A percentile compares a stretch with the other conserved stretches of the same genome.
Evolutionary conservation across 1,140 invertebrate genomes (phyloP).

Genomic region (Centruroides sculpturatus): DNA sequence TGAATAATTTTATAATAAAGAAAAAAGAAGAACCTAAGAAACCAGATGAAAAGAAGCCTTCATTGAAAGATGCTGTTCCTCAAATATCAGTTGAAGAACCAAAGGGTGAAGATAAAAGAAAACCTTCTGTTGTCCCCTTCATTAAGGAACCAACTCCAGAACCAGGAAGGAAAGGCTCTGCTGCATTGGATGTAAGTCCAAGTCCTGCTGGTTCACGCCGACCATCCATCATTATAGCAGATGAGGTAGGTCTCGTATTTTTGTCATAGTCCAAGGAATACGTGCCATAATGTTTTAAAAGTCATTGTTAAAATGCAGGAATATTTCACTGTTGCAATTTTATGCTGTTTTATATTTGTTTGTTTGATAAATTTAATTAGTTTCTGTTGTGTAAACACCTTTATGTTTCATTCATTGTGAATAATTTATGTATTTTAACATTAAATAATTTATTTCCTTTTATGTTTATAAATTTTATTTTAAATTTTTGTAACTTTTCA

Average conservation of each 20-base stretch:
- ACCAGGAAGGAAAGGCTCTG: slow-evolving; percentile 46
- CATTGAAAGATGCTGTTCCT: neutral
- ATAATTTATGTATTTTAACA: neutral
- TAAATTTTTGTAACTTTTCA: neutral
- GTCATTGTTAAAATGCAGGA: too few species aligned
- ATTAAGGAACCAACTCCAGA: slow-evolving; percentile 19
- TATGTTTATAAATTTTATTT: neutral
- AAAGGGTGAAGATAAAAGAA: neutral
- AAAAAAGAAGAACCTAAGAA: too few species aligned
- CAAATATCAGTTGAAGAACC: slow-evolving; percentile 9
- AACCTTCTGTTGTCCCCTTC: slow-evolving; percentile 5
- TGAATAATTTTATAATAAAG: too few species aligned
- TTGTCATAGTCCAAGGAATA: too few species aligned
- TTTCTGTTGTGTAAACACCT: too few species aligned
- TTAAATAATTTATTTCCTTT: neutral
- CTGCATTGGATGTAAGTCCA: slow-evolving; percentile 38
- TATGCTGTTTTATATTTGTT: too few species aligned
- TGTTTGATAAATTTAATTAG: too few species aligned
- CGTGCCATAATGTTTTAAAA: too few species aligned
- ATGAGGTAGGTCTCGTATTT: slow-evolving; percentile 54
- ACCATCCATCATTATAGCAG: slow-evolving; percentile 46
- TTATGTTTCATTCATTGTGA: too few species aligned
- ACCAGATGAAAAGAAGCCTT: slow-evolving; percentile 14
- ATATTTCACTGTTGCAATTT: too few species aligned
- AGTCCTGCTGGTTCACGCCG: slow-evolving; percentile 14